Conservation (phyloP, 2,797 vertebrate species). For the Pseudochromis fuscus region DNA sequence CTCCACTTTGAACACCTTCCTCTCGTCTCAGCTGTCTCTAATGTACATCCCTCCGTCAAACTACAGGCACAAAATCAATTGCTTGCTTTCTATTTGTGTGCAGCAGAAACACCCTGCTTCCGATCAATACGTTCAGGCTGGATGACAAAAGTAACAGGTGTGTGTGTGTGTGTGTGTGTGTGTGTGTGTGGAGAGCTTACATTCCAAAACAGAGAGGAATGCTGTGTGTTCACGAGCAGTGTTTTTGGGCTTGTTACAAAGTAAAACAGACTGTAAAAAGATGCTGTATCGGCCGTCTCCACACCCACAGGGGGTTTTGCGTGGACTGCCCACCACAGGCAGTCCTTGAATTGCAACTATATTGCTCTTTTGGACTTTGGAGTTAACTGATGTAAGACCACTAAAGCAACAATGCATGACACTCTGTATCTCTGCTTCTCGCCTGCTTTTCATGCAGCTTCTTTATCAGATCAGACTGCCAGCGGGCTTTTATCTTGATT, state of each 20-base stretch:
- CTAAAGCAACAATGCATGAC: not conserved
- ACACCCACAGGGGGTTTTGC: not conserved
- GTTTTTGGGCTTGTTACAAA: not conserved
- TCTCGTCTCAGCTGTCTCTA: constrained; percentile 65
- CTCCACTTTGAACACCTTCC: constrained; percentile 32
- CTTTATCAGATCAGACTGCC: constrained; percentile 25
- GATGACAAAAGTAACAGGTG: constrained; percentile 64
- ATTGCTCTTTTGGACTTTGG: constrained; percentile 1
- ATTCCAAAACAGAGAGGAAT: no score
- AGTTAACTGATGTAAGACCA: constrained; percentile 16
- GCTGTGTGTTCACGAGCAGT: no score
- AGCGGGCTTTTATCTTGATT: constrained; percentile 29
- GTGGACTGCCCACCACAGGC: constrained; percentile 11
- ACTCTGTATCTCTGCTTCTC: not conserved
- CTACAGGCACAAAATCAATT: constrained; percentile 76
- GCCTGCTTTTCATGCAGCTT: constrained; percentile 15
- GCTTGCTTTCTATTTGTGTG: constrained; percentile 65
- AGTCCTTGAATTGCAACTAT: constrained; percentile 7
- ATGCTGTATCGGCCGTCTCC: not conserved
- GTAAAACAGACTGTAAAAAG: no score
- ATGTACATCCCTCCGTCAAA: constrained; percentile 68
- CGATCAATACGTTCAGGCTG: constrained; percentile 67
- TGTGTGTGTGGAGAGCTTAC: no score
- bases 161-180: constrained; percentile 18
- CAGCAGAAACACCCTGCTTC: constrained; percentile 42